A percentile compares a stretch with the other conserved stretches of the same genome.
Evolutionary conservation across 1,140 invertebrate species (phyloP).

Genomic region (Drosophila mojavensis): DNA sequence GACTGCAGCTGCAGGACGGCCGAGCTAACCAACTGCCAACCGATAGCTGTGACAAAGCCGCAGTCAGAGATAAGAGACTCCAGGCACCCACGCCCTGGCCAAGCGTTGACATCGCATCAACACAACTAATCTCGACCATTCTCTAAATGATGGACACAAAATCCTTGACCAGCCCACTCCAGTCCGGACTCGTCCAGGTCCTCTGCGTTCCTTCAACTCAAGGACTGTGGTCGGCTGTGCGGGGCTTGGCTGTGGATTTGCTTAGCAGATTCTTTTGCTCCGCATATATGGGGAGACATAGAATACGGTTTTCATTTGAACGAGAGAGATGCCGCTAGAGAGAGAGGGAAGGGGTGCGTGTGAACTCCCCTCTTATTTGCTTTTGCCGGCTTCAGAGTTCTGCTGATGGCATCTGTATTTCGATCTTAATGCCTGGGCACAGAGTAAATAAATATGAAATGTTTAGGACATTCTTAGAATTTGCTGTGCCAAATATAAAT

Average conservation of each 20-base stretch:
- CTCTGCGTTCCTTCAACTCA: background rate
- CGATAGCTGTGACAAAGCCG: constrained; percentile 34
- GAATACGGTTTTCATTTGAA: background rate
- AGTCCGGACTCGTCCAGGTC: background rate
- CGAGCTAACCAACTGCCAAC: constrained; percentile 14
- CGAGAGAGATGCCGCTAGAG: background rate
- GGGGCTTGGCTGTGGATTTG: background rate
- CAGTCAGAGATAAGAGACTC: constrained; percentile 10
- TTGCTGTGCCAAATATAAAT: too few relatives aligned
- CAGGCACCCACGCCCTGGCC: background rate
- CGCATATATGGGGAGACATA: background rate
- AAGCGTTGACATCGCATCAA: constrained; percentile 43
- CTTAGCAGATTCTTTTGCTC: constrained; percentile 10
- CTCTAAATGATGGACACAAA: constrained; percentile 62
- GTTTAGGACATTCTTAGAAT: too few relatives aligned
- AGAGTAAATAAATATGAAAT: too few relatives aligned
- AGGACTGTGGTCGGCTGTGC: constrained; percentile 3
- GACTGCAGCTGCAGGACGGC: constrained; percentile 5
- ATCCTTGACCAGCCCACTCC: constrained; percentile 22
- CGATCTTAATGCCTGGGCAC: too few relatives aligned
- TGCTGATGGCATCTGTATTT: background rate
- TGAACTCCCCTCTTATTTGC: constrained; percentile 5
- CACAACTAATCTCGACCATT: constrained; percentile 68
- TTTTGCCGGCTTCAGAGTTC: background rate
- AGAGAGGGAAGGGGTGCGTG: background rate